Percentiles rank a stretch among this genome's conserved stretches.
Conservation (phyloP, 2,888 invertebrate genomes). For the Apotomis turbidana region DNA sequence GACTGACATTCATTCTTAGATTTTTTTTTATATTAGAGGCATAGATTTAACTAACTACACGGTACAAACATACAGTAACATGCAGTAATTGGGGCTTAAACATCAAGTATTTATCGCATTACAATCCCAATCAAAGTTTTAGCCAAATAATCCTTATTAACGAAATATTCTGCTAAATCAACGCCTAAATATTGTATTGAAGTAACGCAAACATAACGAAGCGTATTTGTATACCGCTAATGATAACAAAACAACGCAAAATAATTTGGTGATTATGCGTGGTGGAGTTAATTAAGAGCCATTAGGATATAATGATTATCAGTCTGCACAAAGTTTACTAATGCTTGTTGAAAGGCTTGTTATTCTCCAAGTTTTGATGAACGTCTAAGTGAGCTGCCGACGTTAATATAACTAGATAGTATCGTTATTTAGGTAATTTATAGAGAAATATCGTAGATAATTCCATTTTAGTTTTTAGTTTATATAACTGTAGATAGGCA, state of each 20-base stretch:
- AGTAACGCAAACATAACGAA: conserved; percentile 35
- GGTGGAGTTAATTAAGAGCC: conserved; percentile 37
- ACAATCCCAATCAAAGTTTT: not conserved
- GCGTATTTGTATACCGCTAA: conserved; percentile 38
- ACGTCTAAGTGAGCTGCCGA: conserved; percentile 1
- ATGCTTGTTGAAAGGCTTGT: conserved; percentile 4
- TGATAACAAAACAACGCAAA: conserved; percentile 42
- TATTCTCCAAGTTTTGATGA: not conserved
- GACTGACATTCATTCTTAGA: too few relatives aligned
- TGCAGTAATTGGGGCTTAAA: not conserved
- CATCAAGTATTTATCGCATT: not conserved
- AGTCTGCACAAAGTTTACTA: conserved; percentile 10
- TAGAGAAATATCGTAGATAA: too few relatives aligned
- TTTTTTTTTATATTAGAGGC: too few relatives aligned
- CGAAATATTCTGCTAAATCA: conserved; percentile 33
- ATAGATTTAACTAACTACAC: too few relatives aligned
- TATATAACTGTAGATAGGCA: too few relatives aligned
- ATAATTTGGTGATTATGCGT: conserved; percentile 34
- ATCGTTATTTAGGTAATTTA: too few relatives aligned
- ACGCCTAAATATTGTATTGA: conserved; percentile 33
- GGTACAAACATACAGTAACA: too few relatives aligned
- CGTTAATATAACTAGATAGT: not conserved
- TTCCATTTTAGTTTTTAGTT: too few relatives aligned
- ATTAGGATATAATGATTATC: conserved; percentile 33
- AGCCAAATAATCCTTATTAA: conserved; percentile 11